Percentiles rank a stretch among this genome's conserved stretches.
These are phyloP conservation scores for Cephus rjabovi DNA, from an alignment of 2,888 invertebrate genomes.

Conservation along the genomic window DNA sequence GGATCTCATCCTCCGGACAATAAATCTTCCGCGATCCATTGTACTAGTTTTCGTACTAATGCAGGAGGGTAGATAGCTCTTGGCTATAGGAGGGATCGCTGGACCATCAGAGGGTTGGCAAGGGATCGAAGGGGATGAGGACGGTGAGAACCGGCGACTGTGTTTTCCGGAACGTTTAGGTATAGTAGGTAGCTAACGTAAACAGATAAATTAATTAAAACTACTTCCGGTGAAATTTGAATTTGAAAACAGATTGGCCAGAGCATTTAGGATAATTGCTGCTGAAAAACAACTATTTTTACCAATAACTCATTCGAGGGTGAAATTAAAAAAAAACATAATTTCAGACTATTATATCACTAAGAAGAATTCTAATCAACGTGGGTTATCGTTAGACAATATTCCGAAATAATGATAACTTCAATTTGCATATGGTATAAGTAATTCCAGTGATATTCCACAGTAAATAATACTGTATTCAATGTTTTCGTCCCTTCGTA, in stretches of 20 bases:
- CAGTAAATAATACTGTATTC: too few relatives aligned
- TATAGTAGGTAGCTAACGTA: conserved; percentile 28
- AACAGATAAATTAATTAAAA: conserved; percentile 50
- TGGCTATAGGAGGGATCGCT: not conserved
- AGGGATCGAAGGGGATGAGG: conserved; percentile 12
- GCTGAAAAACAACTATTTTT: conserved; percentile 3
- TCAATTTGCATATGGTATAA: too few relatives aligned
- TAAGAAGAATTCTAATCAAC: too few relatives aligned
- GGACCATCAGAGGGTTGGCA: conserved; percentile 7
- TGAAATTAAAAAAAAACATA: too few relatives aligned
- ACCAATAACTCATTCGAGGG: too few relatives aligned
- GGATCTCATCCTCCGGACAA: conserved; percentile 25
- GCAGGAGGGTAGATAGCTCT: too few relatives aligned
- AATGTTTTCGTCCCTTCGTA: too few relatives aligned
- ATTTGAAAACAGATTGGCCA: conserved; percentile 29
- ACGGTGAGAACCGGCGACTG: conserved; percentile 11
- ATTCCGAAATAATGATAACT: too few relatives aligned
- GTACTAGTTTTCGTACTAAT: conserved; percentile 24
- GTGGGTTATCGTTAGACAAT: too few relatives aligned
- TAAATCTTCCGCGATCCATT: conserved; percentile 37
- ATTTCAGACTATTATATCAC: too few relatives aligned
- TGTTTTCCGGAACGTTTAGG: conserved; percentile 20
- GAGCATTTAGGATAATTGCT: conserved; percentile 45
- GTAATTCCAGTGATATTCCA: too few relatives aligned
- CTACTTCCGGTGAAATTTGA: conserved; percentile 10